phyloP scores from a whole-genome alignment of 2,113 vertebrate genomes.

The Phyllostomus discolor region DNA sequence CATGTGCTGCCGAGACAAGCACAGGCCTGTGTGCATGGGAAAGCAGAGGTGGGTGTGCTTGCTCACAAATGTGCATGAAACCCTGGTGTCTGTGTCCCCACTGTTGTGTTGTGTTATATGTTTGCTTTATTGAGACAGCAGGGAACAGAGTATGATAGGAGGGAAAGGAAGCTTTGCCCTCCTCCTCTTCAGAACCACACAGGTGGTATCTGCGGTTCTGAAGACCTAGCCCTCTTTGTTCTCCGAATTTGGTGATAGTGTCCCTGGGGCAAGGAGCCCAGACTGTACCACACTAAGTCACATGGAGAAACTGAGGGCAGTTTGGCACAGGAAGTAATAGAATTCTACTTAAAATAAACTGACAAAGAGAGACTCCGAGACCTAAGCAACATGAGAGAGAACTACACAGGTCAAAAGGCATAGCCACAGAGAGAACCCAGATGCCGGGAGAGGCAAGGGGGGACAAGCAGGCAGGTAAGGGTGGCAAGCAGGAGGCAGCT shows the following conservation, averaged over 20 bases:
- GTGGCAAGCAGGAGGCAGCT: not conserved
- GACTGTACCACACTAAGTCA: not conserved
- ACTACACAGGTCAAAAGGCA: not conserved
- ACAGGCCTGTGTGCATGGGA: slow-evolving; percentile 42
- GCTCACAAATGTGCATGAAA: not conserved
- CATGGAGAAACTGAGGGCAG: slow-evolving; percentile 30
- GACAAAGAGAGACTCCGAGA: slow-evolving; percentile 33
- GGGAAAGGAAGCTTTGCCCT: not conserved
- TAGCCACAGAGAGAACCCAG: slow-evolving; percentile 4
- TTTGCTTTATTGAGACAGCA: not conserved
- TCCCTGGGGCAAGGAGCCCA: not conserved
- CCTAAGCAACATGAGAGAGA: not conserved
- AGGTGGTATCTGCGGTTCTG: not conserved
- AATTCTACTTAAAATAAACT: slow-evolving; percentile 9
- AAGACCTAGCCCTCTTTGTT: not conserved
- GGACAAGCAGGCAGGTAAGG: not conserved
- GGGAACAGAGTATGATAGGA: not conserved
- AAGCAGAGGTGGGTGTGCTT: not conserved
- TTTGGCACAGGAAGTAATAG: slow-evolving; percentile 22
- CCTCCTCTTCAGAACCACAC: not conserved
- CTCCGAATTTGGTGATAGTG: not conserved
- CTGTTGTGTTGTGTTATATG: not conserved
- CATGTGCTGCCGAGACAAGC: slow-evolving; percentile 42
- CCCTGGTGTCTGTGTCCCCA: not conserved
- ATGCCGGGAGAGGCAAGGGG: not conserved